phyloP scores from a whole-genome alignment of 2,888 invertebrate species.

The Callosobruchus maculatus region DNA sequence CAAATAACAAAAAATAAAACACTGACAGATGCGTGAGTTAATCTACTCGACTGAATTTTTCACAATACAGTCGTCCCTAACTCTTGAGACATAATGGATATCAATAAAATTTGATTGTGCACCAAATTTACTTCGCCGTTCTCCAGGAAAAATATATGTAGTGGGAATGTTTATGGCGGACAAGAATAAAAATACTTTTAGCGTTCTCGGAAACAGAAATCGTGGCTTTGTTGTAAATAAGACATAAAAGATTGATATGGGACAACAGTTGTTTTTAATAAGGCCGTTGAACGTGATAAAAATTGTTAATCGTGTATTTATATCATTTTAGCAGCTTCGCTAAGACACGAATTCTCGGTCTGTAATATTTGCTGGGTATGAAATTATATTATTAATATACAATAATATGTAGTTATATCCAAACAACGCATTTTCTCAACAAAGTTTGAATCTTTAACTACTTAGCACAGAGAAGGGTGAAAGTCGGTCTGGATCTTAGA shows the following conservation, averaged over 20 bases:
- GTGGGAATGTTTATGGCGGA: background rate
- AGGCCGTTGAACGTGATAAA: background rate
- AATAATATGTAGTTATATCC: no score
- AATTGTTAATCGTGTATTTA: background rate
- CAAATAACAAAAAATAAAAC: no score
- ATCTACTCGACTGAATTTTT: no score
- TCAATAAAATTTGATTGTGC: no score
- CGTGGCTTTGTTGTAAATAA: background rate
- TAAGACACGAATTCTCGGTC: background rate
- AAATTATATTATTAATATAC: no score
- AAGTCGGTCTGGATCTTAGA: no score
- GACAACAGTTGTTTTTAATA: background rate
- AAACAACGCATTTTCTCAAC: no score
- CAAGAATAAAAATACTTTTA: background rate
- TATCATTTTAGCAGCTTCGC: background rate
- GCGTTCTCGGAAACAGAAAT: background rate
- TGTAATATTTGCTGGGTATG: background rate
- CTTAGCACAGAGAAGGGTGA: no score
- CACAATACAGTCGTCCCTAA: no score
- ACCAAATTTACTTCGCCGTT: background rate
- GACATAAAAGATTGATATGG: background rate
- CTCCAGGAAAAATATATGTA: background rate
- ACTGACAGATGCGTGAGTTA: no score
- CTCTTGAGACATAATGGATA: no score
- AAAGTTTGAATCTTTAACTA: no score